Evolutionary conservation across 2,797 vertebrate genomes (phyloP).

Genomic region (Cichlasoma orientale): DNA sequence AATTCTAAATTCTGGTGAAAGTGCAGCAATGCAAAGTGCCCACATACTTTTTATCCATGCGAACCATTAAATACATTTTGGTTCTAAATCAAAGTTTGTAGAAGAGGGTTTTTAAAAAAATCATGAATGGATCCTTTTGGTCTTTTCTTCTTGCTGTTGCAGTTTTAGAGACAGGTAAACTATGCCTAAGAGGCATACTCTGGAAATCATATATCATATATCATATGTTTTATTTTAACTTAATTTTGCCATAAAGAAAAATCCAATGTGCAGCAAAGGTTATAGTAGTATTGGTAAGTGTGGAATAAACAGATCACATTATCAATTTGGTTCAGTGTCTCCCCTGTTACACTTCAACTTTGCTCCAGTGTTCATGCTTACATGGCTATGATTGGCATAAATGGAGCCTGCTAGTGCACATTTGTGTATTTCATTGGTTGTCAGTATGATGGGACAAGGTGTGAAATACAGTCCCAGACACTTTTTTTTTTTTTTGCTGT

Average conservation of each 20-base stretch:
- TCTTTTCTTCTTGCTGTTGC: not conserved
- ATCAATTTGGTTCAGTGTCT: conserved; percentile 5
- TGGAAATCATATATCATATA: not conserved
- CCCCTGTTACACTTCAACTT: conserved; percentile 17
- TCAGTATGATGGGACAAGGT: conserved; percentile 58
- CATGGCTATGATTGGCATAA: conserved; percentile 41
- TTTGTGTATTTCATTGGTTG: conserved; percentile 55
- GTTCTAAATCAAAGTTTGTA: not conserved
- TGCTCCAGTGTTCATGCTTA: conserved; percentile 38
- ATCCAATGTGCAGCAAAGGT: not conserved
- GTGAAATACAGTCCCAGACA: conserved; percentile 60
- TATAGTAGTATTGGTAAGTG: not conserved
- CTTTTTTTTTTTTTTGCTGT: conserved; percentile 55
- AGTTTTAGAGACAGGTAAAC: not conserved
- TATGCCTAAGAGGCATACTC: not conserved
- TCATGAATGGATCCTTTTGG: too few species aligned
- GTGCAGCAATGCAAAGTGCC: not conserved
- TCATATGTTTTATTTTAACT: not conserved
- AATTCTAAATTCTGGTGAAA: too few species aligned
- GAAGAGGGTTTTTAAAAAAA: not conserved
- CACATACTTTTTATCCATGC: not conserved
- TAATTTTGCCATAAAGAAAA: not conserved
- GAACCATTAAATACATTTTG: not conserved
- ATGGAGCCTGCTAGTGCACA: conserved; percentile 42
- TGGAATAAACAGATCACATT: not conserved